A percentile compares a stretch with the other conserved stretches of the same genome.
Conservation (phyloP, 2,888 invertebrate genomes). For the Perdita meconis region DNA sequence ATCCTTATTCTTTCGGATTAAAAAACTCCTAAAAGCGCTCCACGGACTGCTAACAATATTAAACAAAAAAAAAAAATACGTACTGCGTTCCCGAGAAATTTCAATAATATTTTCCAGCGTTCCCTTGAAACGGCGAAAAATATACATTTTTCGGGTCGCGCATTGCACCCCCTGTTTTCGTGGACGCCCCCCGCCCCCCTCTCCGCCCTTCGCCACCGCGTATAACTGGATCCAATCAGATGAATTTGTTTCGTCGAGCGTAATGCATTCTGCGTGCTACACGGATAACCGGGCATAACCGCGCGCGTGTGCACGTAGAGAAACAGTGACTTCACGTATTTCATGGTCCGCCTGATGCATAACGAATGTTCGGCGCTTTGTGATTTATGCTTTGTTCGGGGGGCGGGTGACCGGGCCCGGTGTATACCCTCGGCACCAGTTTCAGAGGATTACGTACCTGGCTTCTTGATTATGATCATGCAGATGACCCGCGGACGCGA, state of each 20-base stretch:
- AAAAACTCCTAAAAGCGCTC: too few species aligned
- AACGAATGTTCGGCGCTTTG: constrained; percentile 81
- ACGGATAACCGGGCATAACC: constrained; percentile 33
- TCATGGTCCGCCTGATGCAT: constrained; percentile 78
- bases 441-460: constrained; percentile 59
- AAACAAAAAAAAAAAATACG: too few species aligned
- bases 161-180: not conserved
- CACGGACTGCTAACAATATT: too few species aligned
- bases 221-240: constrained; percentile 76
- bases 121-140: constrained; percentile 18
- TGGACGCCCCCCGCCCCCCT: not conserved
- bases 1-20: too few species aligned
- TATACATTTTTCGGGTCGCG: constrained; percentile 1
- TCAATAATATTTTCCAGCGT: constrained; percentile 2
- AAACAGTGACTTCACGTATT: constrained; percentile 72
- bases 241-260: constrained; percentile 69
- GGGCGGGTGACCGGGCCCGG: too few species aligned
- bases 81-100: too few species aligned
- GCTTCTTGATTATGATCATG: constrained; percentile 66
- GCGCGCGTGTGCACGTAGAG: constrained; percentile 39
- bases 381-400: constrained; percentile 79
- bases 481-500: constrained; percentile 6
- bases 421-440: constrained; percentile 39
- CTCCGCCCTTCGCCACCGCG: constrained; percentile 24
- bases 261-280: constrained; percentile 57